Conservation (phyloP, 2,113 vertebrate species). For the Oryzias celebensis region DNA sequence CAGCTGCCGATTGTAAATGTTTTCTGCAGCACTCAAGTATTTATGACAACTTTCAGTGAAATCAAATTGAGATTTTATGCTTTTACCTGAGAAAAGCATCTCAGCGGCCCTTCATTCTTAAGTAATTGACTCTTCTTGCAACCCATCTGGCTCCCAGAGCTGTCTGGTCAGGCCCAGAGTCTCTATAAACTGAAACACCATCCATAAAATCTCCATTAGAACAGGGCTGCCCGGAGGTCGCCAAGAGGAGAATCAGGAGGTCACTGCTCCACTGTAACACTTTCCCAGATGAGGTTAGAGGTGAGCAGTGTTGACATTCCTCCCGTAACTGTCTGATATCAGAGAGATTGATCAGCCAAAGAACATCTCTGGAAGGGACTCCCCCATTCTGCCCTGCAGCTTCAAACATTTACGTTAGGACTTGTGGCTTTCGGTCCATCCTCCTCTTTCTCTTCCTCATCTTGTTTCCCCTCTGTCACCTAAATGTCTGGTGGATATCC, state of each 20-base stretch:
- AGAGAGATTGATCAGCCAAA: slow-evolving; percentile 62
- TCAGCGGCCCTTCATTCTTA: slow-evolving; percentile 23
- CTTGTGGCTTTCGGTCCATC: slow-evolving; percentile 21
- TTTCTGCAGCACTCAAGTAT: slow-evolving; percentile 8
- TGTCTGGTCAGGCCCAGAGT: slow-evolving; percentile 40
- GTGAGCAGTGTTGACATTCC: slow-evolving; percentile 73
- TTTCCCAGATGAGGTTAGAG: slow-evolving; percentile 69
- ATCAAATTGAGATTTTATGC: slow-evolving; percentile 39
- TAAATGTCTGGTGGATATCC: slow-evolving; percentile 54
- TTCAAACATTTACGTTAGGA: slow-evolving; percentile 68
- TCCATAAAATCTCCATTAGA: slow-evolving; percentile 79
- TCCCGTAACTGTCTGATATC: slow-evolving; percentile 72
- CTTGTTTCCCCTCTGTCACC: slow-evolving; percentile 40
- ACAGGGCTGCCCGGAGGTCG: slow-evolving; percentile 65
- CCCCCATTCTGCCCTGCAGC: slow-evolving; percentile 49
- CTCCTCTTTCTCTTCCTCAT: slow-evolving; percentile 15
- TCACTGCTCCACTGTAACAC: slow-evolving; percentile 65
- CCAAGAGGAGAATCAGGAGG: slow-evolving; percentile 60
- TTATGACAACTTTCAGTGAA: not conserved
- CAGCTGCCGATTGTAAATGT: not conserved
- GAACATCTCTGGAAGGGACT: slow-evolving; percentile 54
- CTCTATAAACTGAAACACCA: slow-evolving; percentile 72
- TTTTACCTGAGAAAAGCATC: slow-evolving; percentile 41
- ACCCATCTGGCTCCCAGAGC: slow-evolving; percentile 75
- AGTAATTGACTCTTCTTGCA: slow-evolving; percentile 60